Evolutionary conservation across 2,888 invertebrate genomes (phyloP), one percentile per base, ranked within the genome.

Genomic region (Petrolisthes cinctipes): DNA sequence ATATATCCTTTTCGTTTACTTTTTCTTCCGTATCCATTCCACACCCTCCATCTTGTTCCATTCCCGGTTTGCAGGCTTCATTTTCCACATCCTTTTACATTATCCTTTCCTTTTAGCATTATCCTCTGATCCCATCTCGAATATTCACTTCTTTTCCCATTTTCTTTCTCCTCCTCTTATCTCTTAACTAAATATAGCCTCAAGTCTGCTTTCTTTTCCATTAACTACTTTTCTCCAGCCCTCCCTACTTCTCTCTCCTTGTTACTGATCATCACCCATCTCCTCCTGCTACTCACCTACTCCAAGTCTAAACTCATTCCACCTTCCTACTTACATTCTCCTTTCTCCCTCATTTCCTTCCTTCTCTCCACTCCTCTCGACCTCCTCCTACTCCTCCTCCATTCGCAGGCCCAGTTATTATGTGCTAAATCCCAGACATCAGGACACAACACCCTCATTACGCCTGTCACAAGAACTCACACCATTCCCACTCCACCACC

Each of bases 331-430:
- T 20, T 11, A 17, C 75, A 4, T 61, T 17, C 61, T 61, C 61
- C 61, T 61, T 61, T 61, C 61, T 61, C 61, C 61, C 61, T 61
- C 61, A 11, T 3, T 17, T 17, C 17, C 17, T 17, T 17, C 17
- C 17, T 23, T 75, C 75, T 75, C 37, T 11, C 5, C 75, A 11
- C 75, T 75, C 75, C 76, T 14, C 76, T 76, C 76, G 20, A 3
- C 20, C 76, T 76, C 76, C 5, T 75, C n/a, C 75, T 75, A 11
- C 75, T 75, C 20, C 75, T 75, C 20, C 75, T 76, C 76, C 20
- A 37, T 37, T 37, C 37, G 37, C 37, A 73, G n/a, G 17, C 17
- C 51, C 14, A n/a, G 53, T 79, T 79, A 79, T 20, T 54, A 54
- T 54, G 79, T 54, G 54, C 17, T 79, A 79, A 76, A 79, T 54